Evolutionary conservation across 2,113 vertebrate species (phyloP).

Genomic region (Mesitornis unicolor): DNA sequence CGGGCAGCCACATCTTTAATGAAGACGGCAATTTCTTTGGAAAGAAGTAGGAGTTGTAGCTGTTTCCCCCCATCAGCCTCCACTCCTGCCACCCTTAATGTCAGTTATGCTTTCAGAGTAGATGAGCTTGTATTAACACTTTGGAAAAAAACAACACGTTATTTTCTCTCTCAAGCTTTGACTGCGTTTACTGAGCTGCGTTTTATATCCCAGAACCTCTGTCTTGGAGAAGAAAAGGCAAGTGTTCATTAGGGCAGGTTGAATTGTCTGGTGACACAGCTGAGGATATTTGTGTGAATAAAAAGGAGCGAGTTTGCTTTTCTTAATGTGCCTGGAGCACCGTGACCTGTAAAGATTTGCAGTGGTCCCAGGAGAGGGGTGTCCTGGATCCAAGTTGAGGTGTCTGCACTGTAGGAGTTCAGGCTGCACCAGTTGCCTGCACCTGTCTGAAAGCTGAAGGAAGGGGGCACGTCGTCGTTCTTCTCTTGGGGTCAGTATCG

Average conservation of each 20-base stretch:
- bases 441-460: neutral
- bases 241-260: neutral
- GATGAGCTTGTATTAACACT: neutral
- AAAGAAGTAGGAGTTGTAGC: neutral
- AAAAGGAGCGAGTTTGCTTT: neutral
- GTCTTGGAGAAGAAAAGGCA: neutral
- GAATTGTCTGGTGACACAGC: neutral
- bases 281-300: neutral
- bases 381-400: neutral
- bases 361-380: neutral
- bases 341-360: neutral
- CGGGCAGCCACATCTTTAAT: neutral
- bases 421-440: neutral
- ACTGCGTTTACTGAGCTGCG: neutral
- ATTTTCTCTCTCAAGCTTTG: neutral
- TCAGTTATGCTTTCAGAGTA: neutral
- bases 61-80: neutral
- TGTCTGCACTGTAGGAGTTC: neutral
- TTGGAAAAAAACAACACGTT: neutral
- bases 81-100: neutral
- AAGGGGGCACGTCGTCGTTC: neutral
- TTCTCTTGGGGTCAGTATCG: neutral
- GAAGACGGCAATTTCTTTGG: neutral
- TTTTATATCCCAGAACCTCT: neutral
- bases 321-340: neutral